Percentiles rank a stretch among this genome's conserved stretches.
Evolutionary conservation across 2,888 invertebrate species (phyloP).

Genomic region (Metallyticus violacea): DNA sequence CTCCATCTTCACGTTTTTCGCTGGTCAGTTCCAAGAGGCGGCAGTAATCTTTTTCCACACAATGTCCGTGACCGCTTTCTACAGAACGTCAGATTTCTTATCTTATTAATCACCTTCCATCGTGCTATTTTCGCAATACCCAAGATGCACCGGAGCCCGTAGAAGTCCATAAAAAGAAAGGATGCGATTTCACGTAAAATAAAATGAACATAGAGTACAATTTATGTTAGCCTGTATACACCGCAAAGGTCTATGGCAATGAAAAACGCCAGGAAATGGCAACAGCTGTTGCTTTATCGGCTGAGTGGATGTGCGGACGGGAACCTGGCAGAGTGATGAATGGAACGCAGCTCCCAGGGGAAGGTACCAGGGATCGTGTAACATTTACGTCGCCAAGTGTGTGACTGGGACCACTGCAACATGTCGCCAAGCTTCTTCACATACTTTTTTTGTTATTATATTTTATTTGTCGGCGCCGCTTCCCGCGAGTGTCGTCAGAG

Average conservation of each 20-base stretch:
- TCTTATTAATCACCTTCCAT: not conserved
- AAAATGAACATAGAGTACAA: not conserved
- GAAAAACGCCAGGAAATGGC: not conserved
- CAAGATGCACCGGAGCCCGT: not conserved
- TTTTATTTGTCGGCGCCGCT: not conserved
- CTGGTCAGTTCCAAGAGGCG: not conserved
- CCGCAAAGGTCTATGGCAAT: not conserved
- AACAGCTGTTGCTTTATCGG: not conserved
- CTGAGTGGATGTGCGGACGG: not conserved
- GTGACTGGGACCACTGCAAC: too few species aligned
- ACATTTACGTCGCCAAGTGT: not conserved
- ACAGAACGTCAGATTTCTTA: not conserved
- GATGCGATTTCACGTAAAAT: not conserved
- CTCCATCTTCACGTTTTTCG: not conserved
- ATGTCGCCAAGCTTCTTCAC: not conserved
- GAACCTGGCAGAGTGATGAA: not conserved
- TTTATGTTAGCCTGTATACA: not conserved
- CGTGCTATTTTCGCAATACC: not conserved
- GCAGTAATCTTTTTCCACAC: not conserved
- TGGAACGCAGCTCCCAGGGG: too few species aligned
- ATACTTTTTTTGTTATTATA: not conserved
- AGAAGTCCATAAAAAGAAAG: not conserved
- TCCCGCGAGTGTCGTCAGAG: not conserved
- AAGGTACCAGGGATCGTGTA: too few species aligned
- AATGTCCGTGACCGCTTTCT: not conserved